Evolutionary conservation across 2,113 vertebrate genomes (phyloP).

Genomic region (Zosterops pallidus): DNA sequence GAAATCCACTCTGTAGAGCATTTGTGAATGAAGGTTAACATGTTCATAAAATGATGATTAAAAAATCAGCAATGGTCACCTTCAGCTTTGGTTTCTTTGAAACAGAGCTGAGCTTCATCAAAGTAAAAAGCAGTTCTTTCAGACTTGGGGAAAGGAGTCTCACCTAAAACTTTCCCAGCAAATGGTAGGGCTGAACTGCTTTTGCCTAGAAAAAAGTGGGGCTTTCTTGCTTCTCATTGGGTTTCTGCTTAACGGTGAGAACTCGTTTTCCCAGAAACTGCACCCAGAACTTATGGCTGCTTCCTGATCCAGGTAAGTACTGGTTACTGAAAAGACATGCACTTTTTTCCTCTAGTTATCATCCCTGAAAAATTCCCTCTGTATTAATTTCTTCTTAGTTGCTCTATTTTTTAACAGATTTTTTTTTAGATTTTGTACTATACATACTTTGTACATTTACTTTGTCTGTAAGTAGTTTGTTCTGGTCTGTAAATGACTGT

Average conservation of each 20-base stretch:
- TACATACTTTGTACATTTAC: neutral
- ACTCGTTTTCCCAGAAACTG: neutral
- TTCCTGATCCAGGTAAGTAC: neutral
- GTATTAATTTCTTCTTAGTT: neutral
- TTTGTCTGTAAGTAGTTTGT: neutral
- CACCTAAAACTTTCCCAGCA: neutral
- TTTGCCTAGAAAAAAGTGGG: neutral
- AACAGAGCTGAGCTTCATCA: neutral
- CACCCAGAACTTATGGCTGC: neutral
- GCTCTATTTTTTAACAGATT: neutral
- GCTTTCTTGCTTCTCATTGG: neutral
- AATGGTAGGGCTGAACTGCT: neutral
- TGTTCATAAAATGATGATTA: neutral
- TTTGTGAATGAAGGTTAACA: neutral
- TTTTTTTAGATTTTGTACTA: neutral
- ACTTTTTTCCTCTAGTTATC: neutral
- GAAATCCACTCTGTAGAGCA: neutral
- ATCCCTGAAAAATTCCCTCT: neutral
- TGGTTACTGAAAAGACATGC: neutral
- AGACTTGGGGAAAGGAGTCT: neutral
- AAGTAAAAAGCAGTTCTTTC: neutral
- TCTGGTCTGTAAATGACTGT: neutral
- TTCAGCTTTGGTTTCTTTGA: neutral
- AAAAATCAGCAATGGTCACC: neutral
- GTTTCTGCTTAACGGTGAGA: neutral